Percentiles rank a stretch among this genome's conserved stretches.
Conservation (phyloP, 2,888 invertebrate genomes). For the Ophion ellenae region DNA sequence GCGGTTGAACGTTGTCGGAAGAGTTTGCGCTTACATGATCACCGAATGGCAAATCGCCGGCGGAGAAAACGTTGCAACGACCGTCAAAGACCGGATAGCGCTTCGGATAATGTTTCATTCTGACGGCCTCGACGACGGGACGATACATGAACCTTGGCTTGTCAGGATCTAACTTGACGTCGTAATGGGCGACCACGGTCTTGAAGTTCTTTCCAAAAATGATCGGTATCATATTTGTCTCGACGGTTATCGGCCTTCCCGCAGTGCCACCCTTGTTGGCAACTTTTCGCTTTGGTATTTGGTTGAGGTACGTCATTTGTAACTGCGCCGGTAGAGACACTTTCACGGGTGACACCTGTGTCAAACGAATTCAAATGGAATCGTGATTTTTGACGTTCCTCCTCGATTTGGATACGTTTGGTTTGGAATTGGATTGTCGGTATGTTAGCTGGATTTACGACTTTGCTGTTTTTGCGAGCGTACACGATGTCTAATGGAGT, state of each 20-base stretch:
- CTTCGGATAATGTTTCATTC: conserved; percentile 81
- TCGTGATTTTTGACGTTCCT: not conserved
- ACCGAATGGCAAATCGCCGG: conserved; percentile 83
- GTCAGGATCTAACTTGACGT: conserved; percentile 90
- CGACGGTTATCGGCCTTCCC: conserved; percentile 84
- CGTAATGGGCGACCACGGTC: conserved; percentile 89
- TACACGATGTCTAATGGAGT: too few relatives aligned
- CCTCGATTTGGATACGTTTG: not conserved
- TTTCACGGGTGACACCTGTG: conserved; percentile 45
- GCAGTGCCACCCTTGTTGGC: conserved; percentile 76
- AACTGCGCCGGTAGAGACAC: conserved; percentile 33
- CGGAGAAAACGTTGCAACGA: conserved; percentile 87
- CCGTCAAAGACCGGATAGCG: conserved; percentile 90
- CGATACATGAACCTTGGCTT: conserved; percentile 88
- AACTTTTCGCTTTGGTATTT: conserved; percentile 73
- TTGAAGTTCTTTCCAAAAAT: conserved; percentile 84
- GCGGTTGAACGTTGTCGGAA: not conserved
- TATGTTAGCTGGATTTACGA: not conserved
- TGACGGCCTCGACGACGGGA: conserved; percentile 83
- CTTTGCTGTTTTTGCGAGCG: too few relatives aligned
- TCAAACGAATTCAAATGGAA: not conserved
- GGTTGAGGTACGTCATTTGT: conserved; percentile 33
- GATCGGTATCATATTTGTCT: conserved; percentile 88
- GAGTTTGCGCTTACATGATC: conserved; percentile 73
- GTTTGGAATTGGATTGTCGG: too few relatives aligned